Evolutionary conservation across 2,888 invertebrate genomes (phyloP).

Genomic region (Ceriagrion tenellum): DNA sequence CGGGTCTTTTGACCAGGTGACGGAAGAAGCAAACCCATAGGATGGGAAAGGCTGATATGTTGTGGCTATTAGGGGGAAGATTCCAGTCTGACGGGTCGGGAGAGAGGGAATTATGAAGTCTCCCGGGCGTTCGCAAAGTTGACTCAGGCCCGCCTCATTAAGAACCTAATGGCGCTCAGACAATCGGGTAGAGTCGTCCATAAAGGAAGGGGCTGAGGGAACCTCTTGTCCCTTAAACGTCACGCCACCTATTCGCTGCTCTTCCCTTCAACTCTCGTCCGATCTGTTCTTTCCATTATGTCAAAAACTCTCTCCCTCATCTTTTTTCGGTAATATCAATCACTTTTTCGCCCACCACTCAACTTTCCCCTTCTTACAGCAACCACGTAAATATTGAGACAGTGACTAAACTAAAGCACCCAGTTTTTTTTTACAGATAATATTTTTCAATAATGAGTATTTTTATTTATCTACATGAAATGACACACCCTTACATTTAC

Average conservation of each 20-base stretch:
- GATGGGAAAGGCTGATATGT: background rate
- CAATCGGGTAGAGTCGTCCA: slow-evolving; percentile 43
- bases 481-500: no score
- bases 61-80: no score
- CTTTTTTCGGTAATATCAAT: no score
- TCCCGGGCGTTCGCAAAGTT: slow-evolving; percentile 21
- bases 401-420: no score
- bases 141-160: slow-evolving; percentile 56
- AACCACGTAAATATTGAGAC: no score
- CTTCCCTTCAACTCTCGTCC: background rate
- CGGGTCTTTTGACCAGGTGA: background rate
- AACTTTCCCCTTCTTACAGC: no score
- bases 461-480: no score
- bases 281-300: background rate
- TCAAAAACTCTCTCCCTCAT: no score
- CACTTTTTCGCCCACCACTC: background rate
- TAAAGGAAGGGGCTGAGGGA: background rate
- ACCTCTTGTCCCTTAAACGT: background rate
- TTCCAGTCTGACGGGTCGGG: background rate
- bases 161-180: slow-evolving; percentile 44
- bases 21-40: background rate
- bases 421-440: no score
- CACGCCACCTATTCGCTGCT: background rate
- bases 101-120: background rate
- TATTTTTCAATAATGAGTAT: no score